Percentiles rank a stretch among this genome's conserved stretches.
These are phyloP conservation scores for Eupithecia abbreviata DNA, from an alignment of 2,888 invertebrate genomes.

Conservation along the genomic window DNA sequence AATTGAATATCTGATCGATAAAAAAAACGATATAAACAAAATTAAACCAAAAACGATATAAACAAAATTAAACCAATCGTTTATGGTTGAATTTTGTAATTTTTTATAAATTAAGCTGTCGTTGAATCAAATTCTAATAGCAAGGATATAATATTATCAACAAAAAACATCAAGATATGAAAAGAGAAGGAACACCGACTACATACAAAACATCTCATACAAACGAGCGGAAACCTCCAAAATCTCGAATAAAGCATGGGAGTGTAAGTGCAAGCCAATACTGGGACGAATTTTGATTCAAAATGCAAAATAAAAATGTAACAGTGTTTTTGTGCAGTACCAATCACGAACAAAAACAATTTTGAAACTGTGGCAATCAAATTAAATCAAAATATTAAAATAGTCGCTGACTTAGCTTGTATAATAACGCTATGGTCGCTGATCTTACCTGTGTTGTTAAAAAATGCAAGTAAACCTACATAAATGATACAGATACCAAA, in stretches of 20 bases:
- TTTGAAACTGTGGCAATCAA: conserved; percentile 51
- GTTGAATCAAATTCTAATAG: neutral
- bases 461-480: neutral
- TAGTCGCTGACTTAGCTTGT: neutral
- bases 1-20: neutral
- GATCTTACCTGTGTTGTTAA: neutral
- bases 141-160: conserved; percentile 58
- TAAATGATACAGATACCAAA: neutral
- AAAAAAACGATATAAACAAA: neutral
- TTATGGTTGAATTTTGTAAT: too few relatives aligned
- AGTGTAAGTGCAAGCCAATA: conserved; percentile 81
- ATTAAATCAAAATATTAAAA: conserved; percentile 18
- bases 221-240: conserved; percentile 57
- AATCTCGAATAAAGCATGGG: conserved; percentile 64
- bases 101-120: neutral
- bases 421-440: too few relatives aligned
- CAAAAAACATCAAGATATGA: conserved; percentile 60
- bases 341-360: conserved; percentile 67
- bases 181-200: conserved; percentile 84
- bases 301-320: conserved; percentile 59
- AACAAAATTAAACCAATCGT: neutral
- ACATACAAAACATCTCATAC: conserved; percentile 69
- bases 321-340: conserved; percentile 70
- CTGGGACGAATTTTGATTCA: conserved; percentile 55
- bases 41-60: neutral